Base-by-base conservation (phyloP, 2,888 invertebrate genomes). In the Pristionchus japonicus region DNA sequence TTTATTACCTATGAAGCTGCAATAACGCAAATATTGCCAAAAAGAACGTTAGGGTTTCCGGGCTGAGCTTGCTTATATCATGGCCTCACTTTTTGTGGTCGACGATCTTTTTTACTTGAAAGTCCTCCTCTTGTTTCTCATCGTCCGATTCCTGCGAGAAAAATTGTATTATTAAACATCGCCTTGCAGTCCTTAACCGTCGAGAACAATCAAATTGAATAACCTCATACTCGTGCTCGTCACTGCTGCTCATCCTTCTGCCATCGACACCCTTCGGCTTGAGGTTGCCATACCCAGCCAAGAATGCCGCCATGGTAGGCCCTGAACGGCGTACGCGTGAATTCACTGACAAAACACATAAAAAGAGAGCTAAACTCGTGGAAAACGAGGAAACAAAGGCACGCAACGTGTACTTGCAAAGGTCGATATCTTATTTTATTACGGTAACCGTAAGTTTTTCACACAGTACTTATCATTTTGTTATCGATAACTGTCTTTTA, bases 161-260 rank as follows among this genome's bases (percentile, higher is more conserved):
- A 27, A 70, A 13, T 11, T 13, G 70, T n/a, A n/a, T n/a, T n/a
- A 13, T n/a, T 31, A 70, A 34, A 37, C n/a, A 64, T 4, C 27
- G 6, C 13, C n/a, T 17, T 15, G 17, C 7, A 57, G 17, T 23
- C 11, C 23, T 13, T 23, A 57, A 57, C n/a, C n/a, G n/a, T n/a
- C n/a, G n/a, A n/a, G n/a, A n/a, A 64, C n/a, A 64, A 27, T 20
- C 4, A 70, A 34, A 2, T 43, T 9, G 7, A 43, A 11, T 43
- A 43, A 43, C 43, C 17, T 37, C n/a, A 43, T n/a, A n/a, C 77
- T 77, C 77, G 43, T 77, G 47, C 77, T 77, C 77, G 27, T 77
- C 77, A 27, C 77, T 77, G 11, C n/a, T 3, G 43, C 77, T 43
- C 34, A 20, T 20, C 17, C 4, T 15, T 57, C 23, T 6, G 57